phyloP scores from a whole-genome alignment of 35 echinoderm and acorn worm species.

The Lytechinus pictus region DNA sequence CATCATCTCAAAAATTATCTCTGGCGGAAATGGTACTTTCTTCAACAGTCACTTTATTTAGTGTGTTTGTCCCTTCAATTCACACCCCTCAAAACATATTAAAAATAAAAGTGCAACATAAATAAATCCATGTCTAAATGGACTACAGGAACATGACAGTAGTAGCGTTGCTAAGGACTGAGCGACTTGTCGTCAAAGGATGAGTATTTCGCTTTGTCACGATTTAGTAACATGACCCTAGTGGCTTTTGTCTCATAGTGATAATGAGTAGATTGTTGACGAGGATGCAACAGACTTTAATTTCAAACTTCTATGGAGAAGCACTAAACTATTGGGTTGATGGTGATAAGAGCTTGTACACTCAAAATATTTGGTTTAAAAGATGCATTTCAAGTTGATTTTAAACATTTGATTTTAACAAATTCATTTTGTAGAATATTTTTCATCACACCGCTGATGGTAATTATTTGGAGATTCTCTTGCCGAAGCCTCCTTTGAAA shows the following conservation, averaged over 20 bases:
- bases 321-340: background rate
- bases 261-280: background rate
- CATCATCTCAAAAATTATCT: too few relatives aligned
- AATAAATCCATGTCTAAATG: too few relatives aligned
- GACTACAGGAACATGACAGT: background rate
- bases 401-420: too few relatives aligned
- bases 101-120: too few relatives aligned
- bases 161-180: background rate
- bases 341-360: too few relatives aligned
- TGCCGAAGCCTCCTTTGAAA: background rate
- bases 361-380: background rate
- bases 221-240: background rate
- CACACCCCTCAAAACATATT: too few relatives aligned
- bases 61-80: too few relatives aligned
- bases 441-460: too few relatives aligned
- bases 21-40: too few relatives aligned
- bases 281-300: background rate
- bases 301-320: background rate
- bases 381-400: background rate
- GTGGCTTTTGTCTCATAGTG: background rate
- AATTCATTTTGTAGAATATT: too few relatives aligned
- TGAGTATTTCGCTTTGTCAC: conserved; percentile 3
- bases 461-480: background rate
- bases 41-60: too few relatives aligned
- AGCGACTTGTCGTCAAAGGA: background rate